A percentile compares a stretch with the other conserved stretches of the same genome.
These are phyloP conservation scores for Eilema sororculum DNA, from an alignment of 2,888 invertebrate genomes.

Conservation along the genomic window DNA sequence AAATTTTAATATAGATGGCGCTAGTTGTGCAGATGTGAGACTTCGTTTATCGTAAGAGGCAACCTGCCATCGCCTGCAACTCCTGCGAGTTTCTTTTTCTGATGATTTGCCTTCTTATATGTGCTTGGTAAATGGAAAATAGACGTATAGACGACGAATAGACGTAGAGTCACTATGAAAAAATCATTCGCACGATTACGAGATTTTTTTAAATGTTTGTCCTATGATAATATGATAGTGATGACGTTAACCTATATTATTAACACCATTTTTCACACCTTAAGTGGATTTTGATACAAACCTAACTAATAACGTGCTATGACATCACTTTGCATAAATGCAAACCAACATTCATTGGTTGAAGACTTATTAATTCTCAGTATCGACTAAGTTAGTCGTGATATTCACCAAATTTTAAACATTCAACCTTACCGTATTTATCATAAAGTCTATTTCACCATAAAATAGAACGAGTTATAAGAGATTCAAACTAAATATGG, in stretches of 20 bases:
- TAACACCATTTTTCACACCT: slow-evolving; percentile 7
- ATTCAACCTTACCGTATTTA: slow-evolving; percentile 26
- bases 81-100: too few relatives aligned
- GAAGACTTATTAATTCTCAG: slow-evolving; percentile 33
- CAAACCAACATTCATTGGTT: slow-evolving; percentile 37
- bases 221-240: neutral
- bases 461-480: slow-evolving; percentile 18
- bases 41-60: neutral
- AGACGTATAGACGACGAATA: too few relatives aligned
- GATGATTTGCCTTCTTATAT: too few relatives aligned
- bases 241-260: neutral
- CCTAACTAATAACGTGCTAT: slow-evolving; percentile 36
- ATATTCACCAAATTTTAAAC: slow-evolving; percentile 6
- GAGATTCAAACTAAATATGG: slow-evolving; percentile 47
- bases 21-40: neutral
- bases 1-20: neutral
- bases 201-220: neutral
- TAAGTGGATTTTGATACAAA: slow-evolving; percentile 32
- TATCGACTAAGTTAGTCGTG: neutral
- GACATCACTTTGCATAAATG: slow-evolving; percentile 50
- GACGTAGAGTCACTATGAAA: too few relatives aligned
- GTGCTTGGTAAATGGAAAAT: neutral
- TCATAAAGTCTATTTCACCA: slow-evolving; percentile 19
- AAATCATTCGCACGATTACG: neutral
- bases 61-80: too few relatives aligned